phyloP scores from a whole-genome alignment of 2,888 invertebrate genomes.

The Bellardia bayeri region DNA sequence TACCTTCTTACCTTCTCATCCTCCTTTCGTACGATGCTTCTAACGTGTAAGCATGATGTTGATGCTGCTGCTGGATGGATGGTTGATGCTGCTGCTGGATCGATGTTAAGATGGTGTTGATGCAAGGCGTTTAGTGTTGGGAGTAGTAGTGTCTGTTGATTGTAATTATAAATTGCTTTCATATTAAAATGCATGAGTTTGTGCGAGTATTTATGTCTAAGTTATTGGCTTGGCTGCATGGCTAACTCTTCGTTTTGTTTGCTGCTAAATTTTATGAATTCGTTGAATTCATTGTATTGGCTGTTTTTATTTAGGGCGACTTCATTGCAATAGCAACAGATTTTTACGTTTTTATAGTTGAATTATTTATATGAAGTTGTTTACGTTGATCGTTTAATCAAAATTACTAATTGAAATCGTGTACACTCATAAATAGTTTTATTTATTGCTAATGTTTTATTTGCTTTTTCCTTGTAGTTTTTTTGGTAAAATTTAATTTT shows the following conservation, averaged over 20 bases:
- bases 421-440: slow-evolving; percentile 71
- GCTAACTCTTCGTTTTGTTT: background rate
- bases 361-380: slow-evolving; percentile 70
- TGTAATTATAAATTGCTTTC: slow-evolving; percentile 73
- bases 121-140: slow-evolving; percentile 49
- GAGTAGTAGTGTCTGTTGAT: slow-evolving; percentile 57
- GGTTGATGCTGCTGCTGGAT: slow-evolving; percentile 22
- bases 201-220: slow-evolving; percentile 51
- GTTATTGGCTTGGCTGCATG: slow-evolving; percentile 49
- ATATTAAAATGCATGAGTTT: slow-evolving; percentile 60
- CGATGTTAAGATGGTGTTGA: slow-evolving; percentile 58
- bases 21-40: slow-evolving; percentile 1
- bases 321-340: slow-evolving; percentile 54
- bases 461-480: slow-evolving; percentile 23
- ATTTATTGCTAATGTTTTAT: slow-evolving; percentile 64
- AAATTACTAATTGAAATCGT: slow-evolving; percentile 72
- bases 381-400: slow-evolving; percentile 72
- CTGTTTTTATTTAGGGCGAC: slow-evolving; percentile 34
- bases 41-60: background rate
- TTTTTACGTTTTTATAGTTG: slow-evolving; percentile 10
- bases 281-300: slow-evolving; percentile 15
- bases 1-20: background rate
- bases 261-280: slow-evolving; percentile 13
- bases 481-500: slow-evolving; percentile 23
- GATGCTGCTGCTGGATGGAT: background rate